A percentile compares a stretch with the other conserved stretches of the same genome.
Evolutionary conservation across 2,888 invertebrate species (phyloP).

Genomic region (Drosophila flavopinicola): DNA sequence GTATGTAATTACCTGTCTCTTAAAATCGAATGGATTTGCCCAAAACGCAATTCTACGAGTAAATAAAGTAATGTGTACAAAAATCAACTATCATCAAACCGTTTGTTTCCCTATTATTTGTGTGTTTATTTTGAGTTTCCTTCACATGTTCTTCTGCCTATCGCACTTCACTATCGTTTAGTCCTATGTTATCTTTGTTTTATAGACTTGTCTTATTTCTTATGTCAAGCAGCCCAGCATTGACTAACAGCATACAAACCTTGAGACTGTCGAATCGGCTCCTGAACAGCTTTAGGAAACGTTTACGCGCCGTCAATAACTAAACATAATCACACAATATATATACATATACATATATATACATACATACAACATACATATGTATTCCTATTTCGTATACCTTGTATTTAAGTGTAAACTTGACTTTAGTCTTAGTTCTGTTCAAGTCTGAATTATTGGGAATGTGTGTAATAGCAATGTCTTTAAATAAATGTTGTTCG

Average conservation of each 20-base stretch:
- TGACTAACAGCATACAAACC: slow-evolving; percentile 47
- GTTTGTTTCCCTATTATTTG: slow-evolving; percentile 10
- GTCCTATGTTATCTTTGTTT: not conserved
- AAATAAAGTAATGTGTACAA: slow-evolving; percentile 58
- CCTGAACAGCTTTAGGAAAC: slow-evolving; percentile 74
- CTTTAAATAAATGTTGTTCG: slow-evolving; percentile 30
- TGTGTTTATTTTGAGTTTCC: not conserved
- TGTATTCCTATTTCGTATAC: not conserved
- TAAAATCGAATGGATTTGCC: slow-evolving; percentile 41
- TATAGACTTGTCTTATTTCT: slow-evolving; percentile 26
- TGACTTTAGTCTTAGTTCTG: slow-evolving; percentile 8
- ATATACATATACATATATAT: not conserved
- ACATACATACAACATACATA: too few relatives aligned
- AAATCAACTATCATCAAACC: slow-evolving; percentile 17
- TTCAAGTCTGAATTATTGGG: slow-evolving; percentile 47
- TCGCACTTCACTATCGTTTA: not conserved
- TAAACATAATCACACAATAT: slow-evolving; percentile 11
- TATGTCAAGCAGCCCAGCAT: slow-evolving; percentile 30
- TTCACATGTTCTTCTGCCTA: not conserved
- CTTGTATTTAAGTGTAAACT: slow-evolving; percentile 2
- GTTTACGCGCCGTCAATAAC: slow-evolving; percentile 36
- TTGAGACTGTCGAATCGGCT: slow-evolving; percentile 72
- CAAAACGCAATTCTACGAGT: slow-evolving; percentile 33
- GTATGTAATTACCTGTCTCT: slow-evolving; percentile 54
- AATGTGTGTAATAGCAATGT: slow-evolving; percentile 13